These are phyloP conservation scores for Luperina nickerlii DNA, from an alignment of 2,888 invertebrate species.

Conservation along the genomic window DNA sequence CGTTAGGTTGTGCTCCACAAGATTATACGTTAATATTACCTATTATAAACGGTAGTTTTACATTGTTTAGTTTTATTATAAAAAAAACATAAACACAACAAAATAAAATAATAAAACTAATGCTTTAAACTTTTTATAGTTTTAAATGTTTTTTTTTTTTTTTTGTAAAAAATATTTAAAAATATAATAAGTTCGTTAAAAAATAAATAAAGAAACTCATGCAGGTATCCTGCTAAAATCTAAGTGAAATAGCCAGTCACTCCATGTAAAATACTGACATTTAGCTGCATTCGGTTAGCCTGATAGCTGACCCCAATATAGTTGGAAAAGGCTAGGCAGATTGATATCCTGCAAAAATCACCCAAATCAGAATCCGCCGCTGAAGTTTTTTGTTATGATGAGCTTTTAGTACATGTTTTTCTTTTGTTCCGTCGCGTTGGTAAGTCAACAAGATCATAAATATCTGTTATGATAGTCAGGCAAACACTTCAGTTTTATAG, in stretches of 20 bases:
- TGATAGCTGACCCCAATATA: background rate
- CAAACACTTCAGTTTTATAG: slow-evolving; percentile 56
- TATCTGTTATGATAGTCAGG: slow-evolving; percentile 47
- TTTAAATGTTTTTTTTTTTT: too few relatives aligned
- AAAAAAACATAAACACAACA: too few relatives aligned
- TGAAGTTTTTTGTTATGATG: background rate
- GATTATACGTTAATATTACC: too few relatives aligned
- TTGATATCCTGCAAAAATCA: background rate
- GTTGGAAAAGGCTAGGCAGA: background rate
- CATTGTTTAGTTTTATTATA: too few relatives aligned
- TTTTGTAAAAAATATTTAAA: too few relatives aligned
- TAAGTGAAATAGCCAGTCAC: background rate
- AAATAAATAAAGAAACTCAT: too few relatives aligned
- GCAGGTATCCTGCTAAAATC: background rate
- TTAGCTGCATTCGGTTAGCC: background rate
- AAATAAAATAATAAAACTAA: too few relatives aligned
- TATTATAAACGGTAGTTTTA: too few relatives aligned
- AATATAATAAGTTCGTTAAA: too few relatives aligned
- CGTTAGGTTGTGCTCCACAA: too few relatives aligned
- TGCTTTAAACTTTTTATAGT: too few relatives aligned
- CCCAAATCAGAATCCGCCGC: background rate
- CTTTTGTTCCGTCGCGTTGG: slow-evolving; percentile 36
- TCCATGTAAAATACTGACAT: background rate
- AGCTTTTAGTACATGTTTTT: slow-evolving; percentile 32
- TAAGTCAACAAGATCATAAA: slow-evolving; percentile 56